Evolutionary conservation across 2,797 vertebrate species (phyloP).

Genomic region (Nannoperca obscura): DNA sequence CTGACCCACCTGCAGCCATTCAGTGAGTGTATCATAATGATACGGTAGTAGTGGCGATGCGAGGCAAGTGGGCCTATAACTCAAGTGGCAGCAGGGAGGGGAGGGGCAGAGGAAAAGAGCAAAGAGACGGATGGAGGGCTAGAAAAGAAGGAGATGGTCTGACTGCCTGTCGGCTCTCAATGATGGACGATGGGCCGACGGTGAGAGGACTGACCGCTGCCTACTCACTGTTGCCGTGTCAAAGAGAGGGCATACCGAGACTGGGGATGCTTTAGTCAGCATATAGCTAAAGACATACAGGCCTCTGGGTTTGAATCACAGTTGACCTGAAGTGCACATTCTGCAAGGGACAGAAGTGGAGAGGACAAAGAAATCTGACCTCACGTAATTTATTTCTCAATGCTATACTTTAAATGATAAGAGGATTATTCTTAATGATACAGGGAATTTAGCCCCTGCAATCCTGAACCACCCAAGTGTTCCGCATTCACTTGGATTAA

Average conservation of each 20-base stretch:
- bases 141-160: constrained; percentile 38
- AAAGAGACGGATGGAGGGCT: constrained; percentile 16
- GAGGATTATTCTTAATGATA: constrained; percentile 59
- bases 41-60: constrained; percentile 40
- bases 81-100: constrained; percentile 45
- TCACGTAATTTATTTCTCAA: constrained; percentile 57
- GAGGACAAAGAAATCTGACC: constrained; percentile 45
- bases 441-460: constrained; percentile 37
- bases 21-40: constrained; percentile 74
- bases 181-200: constrained; percentile 52
- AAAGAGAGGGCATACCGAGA: constrained; percentile 63
- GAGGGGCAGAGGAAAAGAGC: constrained; percentile 14
- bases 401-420: constrained; percentile 52
- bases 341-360: constrained; percentile 23
- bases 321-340: constrained; percentile 44
- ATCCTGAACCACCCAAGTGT: constrained; percentile 42
- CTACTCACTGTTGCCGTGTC: constrained; percentile 59
- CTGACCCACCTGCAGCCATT: constrained; percentile 63
- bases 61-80: constrained; percentile 60
- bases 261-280: constrained; percentile 74
- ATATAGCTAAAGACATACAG: constrained; percentile 47
- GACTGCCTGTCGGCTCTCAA: constrained; percentile 32
- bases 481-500: constrained; percentile 22
- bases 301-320: constrained; percentile 53
- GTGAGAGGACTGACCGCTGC: constrained; percentile 51